Evolutionary conservation across 2,113 vertebrate genomes (phyloP).

Genomic region (Coptodon rendalli): DNA sequence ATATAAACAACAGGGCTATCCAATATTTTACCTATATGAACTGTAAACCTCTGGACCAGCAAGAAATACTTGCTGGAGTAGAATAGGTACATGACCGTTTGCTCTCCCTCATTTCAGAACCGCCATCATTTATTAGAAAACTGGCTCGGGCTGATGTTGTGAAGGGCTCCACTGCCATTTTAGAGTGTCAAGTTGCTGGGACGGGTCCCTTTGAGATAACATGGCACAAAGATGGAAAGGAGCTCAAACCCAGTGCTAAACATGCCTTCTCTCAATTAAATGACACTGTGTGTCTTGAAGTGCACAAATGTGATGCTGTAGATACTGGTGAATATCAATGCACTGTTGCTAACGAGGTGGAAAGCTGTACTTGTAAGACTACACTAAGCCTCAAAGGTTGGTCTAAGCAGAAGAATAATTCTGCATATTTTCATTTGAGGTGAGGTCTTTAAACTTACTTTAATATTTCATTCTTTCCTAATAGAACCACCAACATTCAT

Average conservation of each 20-base stretch:
- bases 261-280: constrained; percentile 77
- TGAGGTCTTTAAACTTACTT: background rate
- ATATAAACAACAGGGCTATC: background rate
- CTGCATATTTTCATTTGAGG: background rate
- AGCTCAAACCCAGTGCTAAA: constrained; percentile 89
- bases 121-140: constrained; percentile 82
- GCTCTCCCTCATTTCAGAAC: constrained; percentile 75
- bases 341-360: constrained; percentile 85
- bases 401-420: constrained; percentile 38
- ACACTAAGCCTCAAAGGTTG: constrained; percentile 89
- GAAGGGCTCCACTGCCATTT: constrained; percentile 75
- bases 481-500: constrained; percentile 87
- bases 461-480: constrained; percentile 37
- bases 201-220: constrained; percentile 87
- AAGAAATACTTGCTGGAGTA: background rate
- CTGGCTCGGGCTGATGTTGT: constrained; percentile 80
- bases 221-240: constrained; percentile 91
- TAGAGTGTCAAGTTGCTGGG: constrained; percentile 84
- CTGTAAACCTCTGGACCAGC: background rate
- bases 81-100: background rate
- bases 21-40: background rate
- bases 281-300: constrained; percentile 76
- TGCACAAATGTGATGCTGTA: constrained; percentile 82
- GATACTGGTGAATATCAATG: constrained; percentile 95
- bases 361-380: constrained; percentile 86